Evolutionary conservation across 2,888 invertebrate species (phyloP), one percentile per base, ranked within the genome.

Genomic region (Mythimna albipuncta): DNA sequence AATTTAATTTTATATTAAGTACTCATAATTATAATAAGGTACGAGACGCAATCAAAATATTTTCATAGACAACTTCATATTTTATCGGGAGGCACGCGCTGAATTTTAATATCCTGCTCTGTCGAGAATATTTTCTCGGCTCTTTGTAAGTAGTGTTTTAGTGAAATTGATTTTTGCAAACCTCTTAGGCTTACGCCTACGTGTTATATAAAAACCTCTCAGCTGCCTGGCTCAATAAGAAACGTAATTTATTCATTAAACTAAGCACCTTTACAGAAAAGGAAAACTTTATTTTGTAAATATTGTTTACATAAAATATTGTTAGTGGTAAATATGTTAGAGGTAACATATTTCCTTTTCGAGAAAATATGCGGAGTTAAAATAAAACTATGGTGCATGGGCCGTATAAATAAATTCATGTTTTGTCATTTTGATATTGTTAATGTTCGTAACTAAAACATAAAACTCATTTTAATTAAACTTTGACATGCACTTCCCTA

Each of bases 81-180:
- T 81, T 79, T 80, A 63, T 54, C 21, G 21, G 21, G 61, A 81
- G 73, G 58, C 64, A 66, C 65, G 64, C 54, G 38, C 47, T 64
- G 70, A 85, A 83, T 76, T 66, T 83, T 73, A 78, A 83, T 75
- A 67, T 67, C 47, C 10, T 80, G 52, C 35, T 81, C 66, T 76
- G 70, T 65, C 13, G 44, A 63, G 55, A 57, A 64, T 74, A 74
- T 77, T 68, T 79, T 67, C 47, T 52, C 19, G 38, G 41, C 32
- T 71, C 58, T 75, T 72, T 63, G 44, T 66, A 44, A 67, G 66
- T 64, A 69, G 26, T 71, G 70, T 71, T 72, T 77, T 58, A 69
- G 64, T 68, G 7, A 84, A 74, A 77, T 77, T 71, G 77, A 67
- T 85, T 84, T 72, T 64, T 54, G n/a, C 61, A 44, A 75, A 64